These are phyloP conservation scores for Eulemur mongoz DNA, from an alignment of 2,797 vertebrate species.

Conservation along the genomic window DNA sequence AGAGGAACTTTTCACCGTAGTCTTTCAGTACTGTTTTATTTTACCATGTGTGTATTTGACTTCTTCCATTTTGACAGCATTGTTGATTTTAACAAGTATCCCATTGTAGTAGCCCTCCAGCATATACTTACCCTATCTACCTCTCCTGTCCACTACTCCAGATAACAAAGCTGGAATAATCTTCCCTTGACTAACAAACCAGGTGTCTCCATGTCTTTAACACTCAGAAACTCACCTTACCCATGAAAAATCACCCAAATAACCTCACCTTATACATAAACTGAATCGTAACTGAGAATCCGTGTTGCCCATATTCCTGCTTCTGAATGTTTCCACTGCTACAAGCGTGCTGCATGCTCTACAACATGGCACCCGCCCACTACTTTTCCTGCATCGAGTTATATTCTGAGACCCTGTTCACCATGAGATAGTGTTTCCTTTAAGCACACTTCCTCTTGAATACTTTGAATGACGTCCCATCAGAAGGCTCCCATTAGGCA, in stretches of 20 bases:
- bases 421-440: neutral
- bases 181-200: slow-evolving; percentile 13
- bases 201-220: slow-evolving; percentile 5
- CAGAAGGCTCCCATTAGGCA: neutral
- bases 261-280: slow-evolving; percentile 8
- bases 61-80: slow-evolving; percentile 15
- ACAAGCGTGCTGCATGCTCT: neutral
- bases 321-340: slow-evolving; percentile 5
- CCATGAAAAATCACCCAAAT: neutral
- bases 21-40: neutral
- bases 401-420: neutral
- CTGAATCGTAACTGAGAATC: slow-evolving; percentile 3
- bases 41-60: neutral
- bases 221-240: neutral
- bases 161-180: slow-evolving; percentile 35
- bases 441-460: neutral
- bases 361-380: neutral
- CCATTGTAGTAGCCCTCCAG: neutral
- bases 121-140: neutral
- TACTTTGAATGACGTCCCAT: neutral
- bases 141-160: neutral
- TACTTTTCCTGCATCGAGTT: neutral
- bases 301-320: neutral
- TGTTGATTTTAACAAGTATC: slow-evolving; percentile 9
- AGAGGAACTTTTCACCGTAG: neutral